Evolutionary conservation across 2,113 vertebrate species (phyloP), one percentile per base, ranked within the genome.

Genomic region (Aspiorhynchus laticeps): DNA sequence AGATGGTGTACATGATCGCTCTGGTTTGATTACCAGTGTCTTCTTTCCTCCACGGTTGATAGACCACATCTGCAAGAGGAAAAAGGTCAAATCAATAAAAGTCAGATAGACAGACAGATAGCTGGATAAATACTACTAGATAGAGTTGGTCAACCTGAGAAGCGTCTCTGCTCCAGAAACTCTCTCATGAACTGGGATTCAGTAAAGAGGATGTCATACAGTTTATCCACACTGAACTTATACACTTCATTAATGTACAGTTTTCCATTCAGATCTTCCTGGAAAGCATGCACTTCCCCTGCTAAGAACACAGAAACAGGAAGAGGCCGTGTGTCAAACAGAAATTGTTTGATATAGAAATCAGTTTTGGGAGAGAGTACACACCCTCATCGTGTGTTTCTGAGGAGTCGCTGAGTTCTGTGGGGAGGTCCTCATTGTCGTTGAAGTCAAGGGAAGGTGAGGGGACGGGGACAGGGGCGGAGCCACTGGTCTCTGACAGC

Each of bases 331-430:
- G 43, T 79, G 76, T 71, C 41, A 46, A 12, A 17, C 24, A 76
- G 11, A 48, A 61, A 17, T 26, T 3, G 56, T 33, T 11, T 38
- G 33, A 53, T 19, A 7, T 10, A 61, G 9, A 28, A 38, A 21
- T 77, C 75, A 14, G 12, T 43, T 51, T 8, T 46, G 14, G 24
- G 43, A 48, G 14, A 26, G 14, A 17, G 26, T 14, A 46, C 75
- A n/a, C 86, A 98, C 98, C 98, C 90, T 99, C 98, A 14, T 99
- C 98, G 0, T 99, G 97, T 17, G 98, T 99, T 91, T 99, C 98
- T 0, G 98, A 99, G 0, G 98, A 99, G 93, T 99, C 98, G 1
- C 98, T 99, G 90, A 99, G 97, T 92, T 99, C 98, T 0, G 98
- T 99, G 86, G 98, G 98, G 90, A 99, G 95, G 91, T 99, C 98